Conservation (phyloP, 2,888 invertebrate genomes). For the Tiliacea aurago region DNA sequence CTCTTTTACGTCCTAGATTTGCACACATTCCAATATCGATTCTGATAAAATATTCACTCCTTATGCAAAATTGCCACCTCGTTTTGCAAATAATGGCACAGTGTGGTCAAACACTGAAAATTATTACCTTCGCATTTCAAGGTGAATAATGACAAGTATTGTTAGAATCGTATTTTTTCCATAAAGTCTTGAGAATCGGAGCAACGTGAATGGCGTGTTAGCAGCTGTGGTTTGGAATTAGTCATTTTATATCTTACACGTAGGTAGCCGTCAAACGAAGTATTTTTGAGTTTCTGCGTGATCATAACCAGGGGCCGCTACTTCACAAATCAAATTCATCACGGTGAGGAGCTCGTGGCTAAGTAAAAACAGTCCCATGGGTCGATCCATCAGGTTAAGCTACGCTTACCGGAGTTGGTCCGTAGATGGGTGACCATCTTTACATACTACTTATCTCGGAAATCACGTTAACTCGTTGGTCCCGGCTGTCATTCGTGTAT, state of each 20-base stretch:
- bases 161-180: constrained; percentile 19
- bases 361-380: no score
- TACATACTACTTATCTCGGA: no score
- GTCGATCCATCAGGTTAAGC: no score
- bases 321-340: neutral
- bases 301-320: neutral
- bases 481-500: no score
- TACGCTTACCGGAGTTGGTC: no score
- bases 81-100: constrained; percentile 20
- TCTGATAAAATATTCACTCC: constrained; percentile 23
- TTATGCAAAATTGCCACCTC: constrained; percentile 7
- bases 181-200: constrained; percentile 29
- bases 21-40: constrained; percentile 21
- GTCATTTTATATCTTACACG: neutral
- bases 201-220: constrained; percentile 3
- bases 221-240: constrained; percentile 33
- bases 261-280: neutral
- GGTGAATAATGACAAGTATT: constrained; percentile 22
- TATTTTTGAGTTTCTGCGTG: neutral
- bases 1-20: neutral
- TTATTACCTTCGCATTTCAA: constrained; percentile 28
- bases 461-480: no score
- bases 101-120: constrained; percentile 17
- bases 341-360: no score
- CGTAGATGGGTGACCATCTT: no score